phyloP scores from a whole-genome alignment of 2,797 vertebrate genomes.

The Periparus ater region DNA sequence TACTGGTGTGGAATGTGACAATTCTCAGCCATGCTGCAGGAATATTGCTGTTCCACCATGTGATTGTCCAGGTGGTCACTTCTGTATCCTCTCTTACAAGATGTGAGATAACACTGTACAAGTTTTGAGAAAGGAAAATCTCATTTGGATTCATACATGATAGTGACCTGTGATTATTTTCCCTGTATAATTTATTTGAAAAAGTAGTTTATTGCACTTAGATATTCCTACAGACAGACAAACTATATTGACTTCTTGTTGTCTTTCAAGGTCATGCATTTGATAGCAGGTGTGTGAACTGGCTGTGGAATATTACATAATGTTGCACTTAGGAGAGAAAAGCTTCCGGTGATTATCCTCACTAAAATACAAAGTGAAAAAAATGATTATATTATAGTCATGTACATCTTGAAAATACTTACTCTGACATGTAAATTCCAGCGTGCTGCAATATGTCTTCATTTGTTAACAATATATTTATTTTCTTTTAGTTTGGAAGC shows the following conservation, averaged over 20 bases:
- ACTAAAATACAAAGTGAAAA: background rate
- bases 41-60: background rate
- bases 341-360: background rate
- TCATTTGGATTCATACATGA: background rate
- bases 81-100: background rate
- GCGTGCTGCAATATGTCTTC: background rate
- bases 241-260: background rate
- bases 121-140: background rate
- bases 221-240: background rate
- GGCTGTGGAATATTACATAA: background rate
- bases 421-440: background rate
- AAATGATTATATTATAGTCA: background rate
- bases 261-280: background rate
- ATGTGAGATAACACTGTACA: background rate
- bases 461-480: background rate
- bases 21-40: background rate
- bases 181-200: background rate
- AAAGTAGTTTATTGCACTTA: background rate
- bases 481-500: constrained; percentile 88
- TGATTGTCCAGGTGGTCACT: background rate
- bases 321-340: background rate
- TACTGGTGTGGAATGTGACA: background rate
- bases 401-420: background rate
- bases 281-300: background rate
- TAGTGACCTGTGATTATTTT: background rate